These are phyloP conservation scores for Gila robusta DNA, from an alignment of 2,797 vertebrate genomes.

Conservation along the genomic window DNA sequence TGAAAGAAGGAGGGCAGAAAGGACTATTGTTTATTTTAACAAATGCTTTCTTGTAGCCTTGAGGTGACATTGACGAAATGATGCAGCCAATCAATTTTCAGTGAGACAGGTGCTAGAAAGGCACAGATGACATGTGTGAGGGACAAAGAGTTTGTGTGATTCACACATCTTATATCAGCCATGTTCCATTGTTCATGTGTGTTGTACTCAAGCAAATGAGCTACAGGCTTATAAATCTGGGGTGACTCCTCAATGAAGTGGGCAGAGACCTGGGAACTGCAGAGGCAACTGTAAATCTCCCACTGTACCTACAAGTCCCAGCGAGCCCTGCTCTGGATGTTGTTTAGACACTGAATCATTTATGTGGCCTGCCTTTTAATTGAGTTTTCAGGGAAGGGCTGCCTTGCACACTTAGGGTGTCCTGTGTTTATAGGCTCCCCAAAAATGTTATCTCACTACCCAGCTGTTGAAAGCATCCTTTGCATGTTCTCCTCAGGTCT, in stretches of 20 bases:
- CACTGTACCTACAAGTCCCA: constrained; percentile 6
- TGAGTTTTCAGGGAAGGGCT: constrained; percentile 49
- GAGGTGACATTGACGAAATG: constrained; percentile 58
- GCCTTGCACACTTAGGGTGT: constrained; percentile 29
- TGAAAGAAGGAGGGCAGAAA: constrained; percentile 46
- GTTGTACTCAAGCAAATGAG: constrained; percentile 24
- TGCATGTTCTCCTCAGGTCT: constrained; percentile 49
- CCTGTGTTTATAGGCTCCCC: constrained; percentile 45
- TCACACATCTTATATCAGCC: constrained; percentile 42
- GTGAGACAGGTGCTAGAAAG: constrained; percentile 42
- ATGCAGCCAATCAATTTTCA: constrained; percentile 39
- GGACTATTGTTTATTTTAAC: constrained; percentile 62
- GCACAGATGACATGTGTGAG: constrained; percentile 9
- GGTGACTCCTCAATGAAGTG: constrained; percentile 26
- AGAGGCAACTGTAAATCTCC: constrained; percentile 38
- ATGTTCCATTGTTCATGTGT: constrained; percentile 66
- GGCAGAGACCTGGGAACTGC: background rate
- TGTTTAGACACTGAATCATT: constrained; percentile 59
- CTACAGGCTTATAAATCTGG: constrained; percentile 23
- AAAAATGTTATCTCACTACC: constrained; percentile 56
- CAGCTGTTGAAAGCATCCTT: constrained; percentile 52
- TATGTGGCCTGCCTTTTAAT: constrained; percentile 58
- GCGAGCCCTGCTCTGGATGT: constrained; percentile 38
- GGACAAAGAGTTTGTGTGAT: constrained; percentile 44
- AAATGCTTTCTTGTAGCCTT: constrained; percentile 59